Conservation (phyloP, 2,797 vertebrate genomes). For the Phrynocephalus vlangalii region DNA sequence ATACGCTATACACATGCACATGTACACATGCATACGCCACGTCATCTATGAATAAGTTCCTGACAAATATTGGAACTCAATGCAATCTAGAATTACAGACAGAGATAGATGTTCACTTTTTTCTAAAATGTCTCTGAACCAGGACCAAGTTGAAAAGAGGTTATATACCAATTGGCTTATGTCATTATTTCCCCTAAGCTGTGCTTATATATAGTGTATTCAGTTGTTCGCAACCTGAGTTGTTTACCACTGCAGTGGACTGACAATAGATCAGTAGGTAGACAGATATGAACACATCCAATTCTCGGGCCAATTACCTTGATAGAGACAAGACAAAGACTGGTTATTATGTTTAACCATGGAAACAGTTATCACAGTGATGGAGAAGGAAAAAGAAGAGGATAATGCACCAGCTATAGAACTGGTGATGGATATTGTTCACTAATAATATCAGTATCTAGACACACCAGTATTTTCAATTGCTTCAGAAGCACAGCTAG, state of each 20-base stretch:
- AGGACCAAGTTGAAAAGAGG: not conserved
- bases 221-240: conserved; percentile 12
- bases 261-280: not conserved
- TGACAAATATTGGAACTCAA: not conserved
- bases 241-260: not conserved
- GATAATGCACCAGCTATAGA: not conserved
- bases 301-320: not conserved
- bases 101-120: not conserved
- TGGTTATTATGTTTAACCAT: conserved; percentile 11
- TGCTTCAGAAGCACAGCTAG: not conserved
- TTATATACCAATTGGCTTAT: not conserved
- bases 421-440: not conserved
- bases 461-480: not conserved
- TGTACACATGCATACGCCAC: not conserved
- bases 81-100: not conserved
- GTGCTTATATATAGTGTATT: not conserved
- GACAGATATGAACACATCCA: not conserved
- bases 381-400: not conserved
- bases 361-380: not conserved
- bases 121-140: not conserved
- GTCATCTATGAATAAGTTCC: not conserved
- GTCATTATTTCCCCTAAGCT: not conserved
- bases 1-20: no score
- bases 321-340: not conserved
- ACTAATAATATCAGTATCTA: not conserved